Evolutionary conservation across 1,140 invertebrate genomes (phyloP).

Genomic region (Paraescarpia echinospica): DNA sequence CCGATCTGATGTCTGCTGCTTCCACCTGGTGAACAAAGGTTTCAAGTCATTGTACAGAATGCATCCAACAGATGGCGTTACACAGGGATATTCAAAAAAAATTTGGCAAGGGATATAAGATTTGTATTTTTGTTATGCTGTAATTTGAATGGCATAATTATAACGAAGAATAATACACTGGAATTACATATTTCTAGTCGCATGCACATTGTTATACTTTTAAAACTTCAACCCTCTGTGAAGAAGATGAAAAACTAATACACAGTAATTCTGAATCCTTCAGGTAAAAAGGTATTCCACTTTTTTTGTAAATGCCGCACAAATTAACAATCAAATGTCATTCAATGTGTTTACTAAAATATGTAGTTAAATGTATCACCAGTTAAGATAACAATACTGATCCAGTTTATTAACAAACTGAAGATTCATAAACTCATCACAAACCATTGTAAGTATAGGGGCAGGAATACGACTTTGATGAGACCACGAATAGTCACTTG

Average conservation of each 20-base stretch:
- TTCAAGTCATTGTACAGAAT: background rate
- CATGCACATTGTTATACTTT: no score
- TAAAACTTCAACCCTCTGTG: no score
- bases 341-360: no score
- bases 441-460: constrained; percentile 74
- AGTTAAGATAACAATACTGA: background rate
- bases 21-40: background rate
- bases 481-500: constrained; percentile 79
- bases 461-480: constrained; percentile 77
- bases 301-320: background rate
- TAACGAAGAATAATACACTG: no score
- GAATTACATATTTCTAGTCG: no score
- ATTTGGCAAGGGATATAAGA: background rate
- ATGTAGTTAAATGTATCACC: no score
- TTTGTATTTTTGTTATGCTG: background rate
- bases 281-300: background rate
- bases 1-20: background rate
- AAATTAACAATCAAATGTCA: background rate
- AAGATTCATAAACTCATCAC: background rate
- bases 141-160: background rate
- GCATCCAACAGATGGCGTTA: background rate
- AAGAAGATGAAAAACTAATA: no score
- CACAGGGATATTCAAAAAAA: background rate
- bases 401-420: background rate
- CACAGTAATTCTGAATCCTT: no score